These are phyloP conservation scores for Tachina lurida DNA, from an alignment of 2,888 invertebrate genomes.

Conservation along the genomic window DNA sequence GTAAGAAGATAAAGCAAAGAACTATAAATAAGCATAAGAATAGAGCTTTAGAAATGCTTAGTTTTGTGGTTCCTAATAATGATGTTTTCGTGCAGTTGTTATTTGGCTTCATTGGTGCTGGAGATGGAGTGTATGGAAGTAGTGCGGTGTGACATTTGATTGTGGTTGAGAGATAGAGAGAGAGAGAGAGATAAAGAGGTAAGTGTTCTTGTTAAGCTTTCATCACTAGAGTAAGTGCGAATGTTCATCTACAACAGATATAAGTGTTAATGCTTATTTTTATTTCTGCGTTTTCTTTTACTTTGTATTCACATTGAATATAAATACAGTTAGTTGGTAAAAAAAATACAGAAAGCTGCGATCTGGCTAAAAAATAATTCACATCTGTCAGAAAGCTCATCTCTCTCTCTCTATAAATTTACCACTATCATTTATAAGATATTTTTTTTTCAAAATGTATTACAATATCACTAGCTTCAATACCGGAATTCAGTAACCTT, in stretches of 20 bases:
- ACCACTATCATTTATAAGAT: too few species aligned
- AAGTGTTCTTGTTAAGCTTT: conserved; percentile 54
- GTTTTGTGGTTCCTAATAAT: conserved; percentile 52
- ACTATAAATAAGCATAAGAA: conserved; percentile 65
- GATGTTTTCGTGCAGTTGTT: conserved; percentile 35
- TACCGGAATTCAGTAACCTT: too few species aligned
- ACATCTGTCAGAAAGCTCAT: not conserved
- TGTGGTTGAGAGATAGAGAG: conserved; percentile 7
- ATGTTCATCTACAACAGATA: conserved; percentile 7
- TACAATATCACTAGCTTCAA: too few species aligned
- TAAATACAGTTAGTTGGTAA: conserved; percentile 4
- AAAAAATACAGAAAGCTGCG: not conserved
- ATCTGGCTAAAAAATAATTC: not conserved
- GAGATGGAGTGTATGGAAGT: not conserved
- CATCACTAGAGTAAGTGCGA: conserved; percentile 16
- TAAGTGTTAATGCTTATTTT: conserved; percentile 59
- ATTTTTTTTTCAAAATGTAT: too few species aligned
- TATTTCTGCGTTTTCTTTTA: conserved; percentile 55
- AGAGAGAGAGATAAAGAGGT: conserved; percentile 4
- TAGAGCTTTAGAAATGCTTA: conserved; percentile 55
- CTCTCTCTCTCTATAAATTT: not conserved
- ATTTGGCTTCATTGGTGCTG: not conserved
- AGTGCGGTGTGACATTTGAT: conserved; percentile 20
- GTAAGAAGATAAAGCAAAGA: conserved; percentile 7
- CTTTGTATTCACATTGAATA: conserved; percentile 44